phyloP scores from a whole-genome alignment of 2,888 invertebrate species.

The Artemia sinica region DNA sequence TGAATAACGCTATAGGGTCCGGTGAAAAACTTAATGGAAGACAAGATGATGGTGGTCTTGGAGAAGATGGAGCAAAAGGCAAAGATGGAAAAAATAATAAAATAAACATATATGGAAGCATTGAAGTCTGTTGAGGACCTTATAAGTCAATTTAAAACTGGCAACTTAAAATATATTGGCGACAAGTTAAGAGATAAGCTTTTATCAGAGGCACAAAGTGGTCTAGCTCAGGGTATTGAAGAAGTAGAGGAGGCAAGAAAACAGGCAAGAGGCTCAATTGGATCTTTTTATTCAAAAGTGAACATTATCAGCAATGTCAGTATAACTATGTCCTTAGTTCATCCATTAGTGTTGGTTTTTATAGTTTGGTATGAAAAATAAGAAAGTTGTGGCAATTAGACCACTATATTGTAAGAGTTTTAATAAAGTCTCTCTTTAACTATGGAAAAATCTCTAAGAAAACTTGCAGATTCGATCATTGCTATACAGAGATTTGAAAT shows the following conservation, averaged over 20 bases:
- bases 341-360: background rate
- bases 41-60: no score
- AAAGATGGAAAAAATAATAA: no score
- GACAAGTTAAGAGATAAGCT: background rate
- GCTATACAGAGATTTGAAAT: no score
- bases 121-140: background rate
- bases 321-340: background rate
- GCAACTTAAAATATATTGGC: background rate
- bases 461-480: no score
- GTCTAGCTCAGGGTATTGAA: background rate
- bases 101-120: background rate
- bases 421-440: no score
- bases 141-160: background rate
- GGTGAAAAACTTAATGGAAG: no score
- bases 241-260: no score
- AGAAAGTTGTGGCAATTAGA: background rate
- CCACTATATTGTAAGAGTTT: no score
- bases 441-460: no score
- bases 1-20: no score
- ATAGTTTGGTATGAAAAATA: background rate
- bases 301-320: background rate
- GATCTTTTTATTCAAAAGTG: background rate
- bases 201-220: background rate
- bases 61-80: no score
- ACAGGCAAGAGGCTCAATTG: no score